Evolutionary conservation across 2,888 invertebrate genomes (phyloP).

Genomic region (Choreutis nemorana): DNA sequence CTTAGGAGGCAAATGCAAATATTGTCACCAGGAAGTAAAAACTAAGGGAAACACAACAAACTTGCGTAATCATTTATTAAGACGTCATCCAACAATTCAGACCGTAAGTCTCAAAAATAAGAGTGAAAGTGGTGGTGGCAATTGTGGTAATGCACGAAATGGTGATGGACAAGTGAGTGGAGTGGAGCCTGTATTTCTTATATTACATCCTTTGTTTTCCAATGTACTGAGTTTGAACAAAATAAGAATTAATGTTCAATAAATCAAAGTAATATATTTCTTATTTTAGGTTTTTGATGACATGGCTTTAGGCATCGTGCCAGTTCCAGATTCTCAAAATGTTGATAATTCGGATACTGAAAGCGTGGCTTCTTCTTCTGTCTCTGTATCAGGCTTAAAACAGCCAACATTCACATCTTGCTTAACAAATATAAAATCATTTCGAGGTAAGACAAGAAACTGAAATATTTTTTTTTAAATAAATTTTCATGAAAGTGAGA

Average conservation of each 20-base stretch:
- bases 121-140: constrained; percentile 13
- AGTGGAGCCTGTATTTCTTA: constrained; percentile 8
- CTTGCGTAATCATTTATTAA: constrained; percentile 15
- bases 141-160: constrained; percentile 14
- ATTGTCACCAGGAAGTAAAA: constrained; percentile 13
- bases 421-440: constrained; percentile 1
- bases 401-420: constrained; percentile 1
- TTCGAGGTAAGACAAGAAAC: not conserved
- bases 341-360: constrained; percentile 11
- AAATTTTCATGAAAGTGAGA: not conserved
- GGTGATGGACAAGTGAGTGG: constrained; percentile 9
- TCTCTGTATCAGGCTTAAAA: constrained; percentile 11
- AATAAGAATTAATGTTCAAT: constrained; percentile 7
- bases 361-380: constrained; percentile 12
- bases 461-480: too few species aligned
- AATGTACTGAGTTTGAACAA: constrained; percentile 7
- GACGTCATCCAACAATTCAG: constrained; percentile 14
- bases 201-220: constrained; percentile 7
- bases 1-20: constrained; percentile 12
- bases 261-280: too few species aligned
- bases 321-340: constrained; percentile 11
- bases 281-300: constrained; percentile 4
- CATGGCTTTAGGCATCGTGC: constrained; percentile 4
- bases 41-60: constrained; percentile 15
- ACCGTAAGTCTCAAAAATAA: constrained; percentile 12